Evolutionary conservation across 2,797 vertebrate genomes (phyloP), one percentile per base, ranked within the genome.

Genomic region (Micropoecilia bifurca): DNA sequence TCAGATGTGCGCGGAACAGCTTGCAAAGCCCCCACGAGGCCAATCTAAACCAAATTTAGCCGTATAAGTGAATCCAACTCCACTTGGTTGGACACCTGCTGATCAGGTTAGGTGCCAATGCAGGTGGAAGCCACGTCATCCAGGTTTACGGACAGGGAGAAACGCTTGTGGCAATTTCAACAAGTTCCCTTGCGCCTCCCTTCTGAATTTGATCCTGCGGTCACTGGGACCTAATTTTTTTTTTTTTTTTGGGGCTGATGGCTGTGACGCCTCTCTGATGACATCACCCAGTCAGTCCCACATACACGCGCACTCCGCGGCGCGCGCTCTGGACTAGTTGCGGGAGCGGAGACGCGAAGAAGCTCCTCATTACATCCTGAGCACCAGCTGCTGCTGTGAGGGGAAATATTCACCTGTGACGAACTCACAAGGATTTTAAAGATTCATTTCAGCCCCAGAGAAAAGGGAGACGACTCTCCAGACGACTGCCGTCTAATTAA

Each of bases 241-340:
- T 71, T 63, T 13, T 39, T 66, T 25, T 68, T 68, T 74, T 59
- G 33, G 81, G 75, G 45, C 48, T 16, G 5, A 1, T 47, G 46
- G 53, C 48, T 74, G 85, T 92, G 87, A 93, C 92, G 92, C 85
- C 80, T 86, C 80, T n/a, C 79, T 85, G 91, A 90, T 94, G 94
- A 93, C 94, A 89, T 95, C 94, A 94, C 83, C 74, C 81, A 83
- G 83, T 50, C 88, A 87, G 77, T 83, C 76, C 80, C 79, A 71
- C 83, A 30, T 79, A 36, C 73, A 76, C 89, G 72, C 82, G 87
- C 85, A 76, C 82, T 87, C 85, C 45, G 80, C 2, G n/a, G n/a
- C 57, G 79, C 69, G 82, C 83, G 83, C 85, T 73, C 77, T 36
- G 82, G 82, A 91, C 78, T 90, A 92, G 88, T 93, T 88, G 75